Conservation (phyloP, 2,888 invertebrate genomes). For the Ormyrus rosae region DNA sequence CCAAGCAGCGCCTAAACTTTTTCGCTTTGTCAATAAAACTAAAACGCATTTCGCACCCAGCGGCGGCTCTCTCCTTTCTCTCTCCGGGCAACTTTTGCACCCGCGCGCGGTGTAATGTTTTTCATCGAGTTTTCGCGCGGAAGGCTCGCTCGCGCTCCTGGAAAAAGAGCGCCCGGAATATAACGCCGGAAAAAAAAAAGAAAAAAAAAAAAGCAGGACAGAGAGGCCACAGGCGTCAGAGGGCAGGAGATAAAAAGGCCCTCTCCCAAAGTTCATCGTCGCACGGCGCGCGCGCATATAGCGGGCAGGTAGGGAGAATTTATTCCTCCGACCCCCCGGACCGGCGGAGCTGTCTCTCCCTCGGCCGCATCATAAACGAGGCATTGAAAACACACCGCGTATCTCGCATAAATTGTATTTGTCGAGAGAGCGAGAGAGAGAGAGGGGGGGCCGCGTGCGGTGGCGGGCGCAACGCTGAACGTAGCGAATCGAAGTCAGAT, state of each 20-base stretch:
- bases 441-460: background rate
- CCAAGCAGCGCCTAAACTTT: conserved; percentile 46
- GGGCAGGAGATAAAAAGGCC: conserved; percentile 33
- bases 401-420: conserved; percentile 56
- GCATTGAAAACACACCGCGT: conserved; percentile 52
- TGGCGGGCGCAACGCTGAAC: conserved; percentile 13
- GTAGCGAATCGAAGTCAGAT: conserved; percentile 56
- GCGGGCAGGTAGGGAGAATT: conserved; percentile 20
- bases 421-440: conserved; percentile 30
- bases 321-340: conserved; percentile 33
- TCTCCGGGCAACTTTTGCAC: conserved; percentile 29
- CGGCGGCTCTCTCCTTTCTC: background rate
- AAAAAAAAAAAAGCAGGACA: background rate
- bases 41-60: conserved; percentile 50
- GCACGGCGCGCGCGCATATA: background rate
- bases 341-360: conserved; percentile 14
- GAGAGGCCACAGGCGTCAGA: background rate
- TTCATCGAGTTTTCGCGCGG: conserved; percentile 33
- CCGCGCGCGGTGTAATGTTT: conserved; percentile 7
- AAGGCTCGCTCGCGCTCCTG: background rate
- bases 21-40: conserved; percentile 56
- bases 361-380: conserved; percentile 50
- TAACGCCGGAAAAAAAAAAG: background rate
- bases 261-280: conserved; percentile 36
- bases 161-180: background rate